Conservation (phyloP, 2,797 vertebrate species). For the Melanotaenia maccullochi region DNA sequence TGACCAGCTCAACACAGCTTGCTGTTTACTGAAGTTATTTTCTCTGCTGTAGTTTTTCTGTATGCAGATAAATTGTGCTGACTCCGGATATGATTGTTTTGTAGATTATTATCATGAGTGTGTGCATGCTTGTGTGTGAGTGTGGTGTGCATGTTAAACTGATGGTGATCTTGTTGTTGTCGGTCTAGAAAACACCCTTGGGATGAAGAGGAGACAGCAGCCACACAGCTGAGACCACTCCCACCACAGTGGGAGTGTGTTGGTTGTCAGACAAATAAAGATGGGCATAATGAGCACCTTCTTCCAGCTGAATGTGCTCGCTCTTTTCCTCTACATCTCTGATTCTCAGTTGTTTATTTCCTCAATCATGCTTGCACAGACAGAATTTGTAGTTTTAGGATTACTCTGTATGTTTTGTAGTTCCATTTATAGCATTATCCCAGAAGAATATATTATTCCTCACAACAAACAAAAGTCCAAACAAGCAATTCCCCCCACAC, state of each 20-base stretch:
- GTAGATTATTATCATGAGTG: conserved; percentile 25
- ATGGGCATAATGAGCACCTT: conserved; percentile 42
- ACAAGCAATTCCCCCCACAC: not conserved
- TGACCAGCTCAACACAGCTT: no score
- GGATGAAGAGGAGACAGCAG: conserved; percentile 59
- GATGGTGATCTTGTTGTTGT: conserved; percentile 73
- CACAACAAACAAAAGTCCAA: conserved; percentile 15
- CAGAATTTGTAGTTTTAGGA: conserved; percentile 16
- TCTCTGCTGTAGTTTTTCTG: conserved; percentile 1
- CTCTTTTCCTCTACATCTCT: not conserved
- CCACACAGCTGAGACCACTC: conserved; percentile 73
- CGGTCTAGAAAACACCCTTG: conserved; percentile 65
- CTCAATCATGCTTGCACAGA: not conserved
- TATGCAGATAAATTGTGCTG: conserved; percentile 38
- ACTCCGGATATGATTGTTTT: conserved; percentile 38
- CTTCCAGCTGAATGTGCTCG: conserved; percentile 42
- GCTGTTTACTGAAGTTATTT: not conserved
- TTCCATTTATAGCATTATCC: conserved; percentile 22
- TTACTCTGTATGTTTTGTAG: conserved; percentile 25
- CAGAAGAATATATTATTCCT: conserved; percentile 7
- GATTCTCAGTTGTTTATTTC: conserved; percentile 6
- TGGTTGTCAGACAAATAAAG: conserved; percentile 49
- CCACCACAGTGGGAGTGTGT: conserved; percentile 33
- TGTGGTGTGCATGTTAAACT: conserved; percentile 34
- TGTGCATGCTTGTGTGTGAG: conserved; percentile 6